phyloP scores from a whole-genome alignment of 2,888 invertebrate species.

The Trachelus stipa region DNA sequence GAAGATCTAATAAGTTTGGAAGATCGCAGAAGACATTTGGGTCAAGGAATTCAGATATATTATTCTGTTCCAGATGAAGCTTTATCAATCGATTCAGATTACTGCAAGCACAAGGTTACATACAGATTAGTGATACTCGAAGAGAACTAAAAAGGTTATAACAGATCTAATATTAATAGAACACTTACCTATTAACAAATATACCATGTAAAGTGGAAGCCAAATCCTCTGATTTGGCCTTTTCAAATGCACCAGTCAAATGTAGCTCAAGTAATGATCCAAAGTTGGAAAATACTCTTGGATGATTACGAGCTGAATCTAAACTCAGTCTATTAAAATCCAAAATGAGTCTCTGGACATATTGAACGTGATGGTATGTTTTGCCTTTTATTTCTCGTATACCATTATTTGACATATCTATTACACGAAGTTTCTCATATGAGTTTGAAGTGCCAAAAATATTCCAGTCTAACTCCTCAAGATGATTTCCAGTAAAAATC shows the following conservation, averaged over 20 bases:
- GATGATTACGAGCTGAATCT: constrained; percentile 74
- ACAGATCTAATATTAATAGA: neutral
- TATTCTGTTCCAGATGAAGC: constrained; percentile 81
- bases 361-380: constrained; percentile 78
- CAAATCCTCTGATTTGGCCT: constrained; percentile 71
- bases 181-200: constrained; percentile 71
- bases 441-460: constrained; percentile 75
- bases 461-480: constrained; percentile 76
- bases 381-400: constrained; percentile 80
- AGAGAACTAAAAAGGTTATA: constrained; percentile 1
- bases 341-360: constrained; percentile 76
- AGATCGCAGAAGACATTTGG: constrained; percentile 78
- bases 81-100: constrained; percentile 76
- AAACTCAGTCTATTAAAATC: constrained; percentile 79
- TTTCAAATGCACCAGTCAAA: constrained; percentile 79
- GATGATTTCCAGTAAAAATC: constrained; percentile 78
- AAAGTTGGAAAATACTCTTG: constrained; percentile 78
- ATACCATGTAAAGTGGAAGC: constrained; percentile 78
- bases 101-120: constrained; percentile 52
- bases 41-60: constrained; percentile 76
- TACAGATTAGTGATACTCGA: neutral
- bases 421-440: constrained; percentile 71
- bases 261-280: constrained; percentile 77
- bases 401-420: constrained; percentile 81
- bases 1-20: constrained; percentile 75